Evolutionary conservation across 2,888 invertebrate species (phyloP), one percentile per base, ranked within the genome.

Genomic region (Eupeodes luniger): DNA sequence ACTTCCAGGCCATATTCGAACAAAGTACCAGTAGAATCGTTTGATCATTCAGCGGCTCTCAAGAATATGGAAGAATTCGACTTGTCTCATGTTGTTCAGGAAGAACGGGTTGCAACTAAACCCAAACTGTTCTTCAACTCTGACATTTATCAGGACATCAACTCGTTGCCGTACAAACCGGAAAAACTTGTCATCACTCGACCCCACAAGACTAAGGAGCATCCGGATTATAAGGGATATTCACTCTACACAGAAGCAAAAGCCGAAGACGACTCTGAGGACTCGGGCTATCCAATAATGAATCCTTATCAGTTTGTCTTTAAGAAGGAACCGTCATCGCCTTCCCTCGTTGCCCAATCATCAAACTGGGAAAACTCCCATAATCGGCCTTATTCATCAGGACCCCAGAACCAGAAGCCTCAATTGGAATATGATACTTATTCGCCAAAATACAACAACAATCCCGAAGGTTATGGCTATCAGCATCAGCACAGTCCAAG

Each of bases 111-210:
- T 62, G 85, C 83, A 12, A 92, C 91, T 69, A 92, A 92, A 1
- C 92, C 91, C 4, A 93, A 93, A 51, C 84, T 93, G 1, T 93
- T 92, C 44, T 93, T 94, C 72, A 93, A 93, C 77, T 92, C 93
- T 0, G 93, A 94, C 53, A 93, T 93, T 55, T 94, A 94, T 89
- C 93, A 92, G 27, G 94, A 94, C 81, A 93, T 94, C 49, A 94
- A 94, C 79, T 92, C 93, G 1, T 76, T 94, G 77, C 93, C 93
- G 0, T 92, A 91, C 72, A 93, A 93, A 79, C 91, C 91, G 1
- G 92, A 93, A 14, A 92, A 93, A 70, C 11, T 69, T 3, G 16
- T 47, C 7, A 6, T 67, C 34, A 12, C 85, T 4, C 55, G 88
- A 0, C 74, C 81, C 14, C 88, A 85, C n/a, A 88, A 88, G 61